These are phyloP conservation scores for Callosobruchus maculatus DNA, from an alignment of 2,888 invertebrate species.

Conservation along the genomic window DNA sequence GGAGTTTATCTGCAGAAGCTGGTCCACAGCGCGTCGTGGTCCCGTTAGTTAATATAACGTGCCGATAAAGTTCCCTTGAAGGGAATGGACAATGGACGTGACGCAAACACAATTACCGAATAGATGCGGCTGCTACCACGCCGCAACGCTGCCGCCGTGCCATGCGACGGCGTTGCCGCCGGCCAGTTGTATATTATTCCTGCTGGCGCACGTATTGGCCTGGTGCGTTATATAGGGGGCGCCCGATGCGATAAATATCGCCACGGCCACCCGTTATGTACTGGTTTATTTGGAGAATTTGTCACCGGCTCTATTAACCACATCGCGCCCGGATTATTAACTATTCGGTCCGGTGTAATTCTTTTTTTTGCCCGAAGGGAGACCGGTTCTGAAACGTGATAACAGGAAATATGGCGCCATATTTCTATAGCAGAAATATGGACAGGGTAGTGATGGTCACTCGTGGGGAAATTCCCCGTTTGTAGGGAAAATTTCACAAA, in stretches of 20 bases:
- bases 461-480: too few species aligned
- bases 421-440: not conserved
- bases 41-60: too few species aligned
- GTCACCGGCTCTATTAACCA: constrained; percentile 21
- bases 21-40: too few species aligned
- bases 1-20: too few species aligned
- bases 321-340: constrained; percentile 6
- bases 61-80: too few species aligned
- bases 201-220: not conserved
- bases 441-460: not conserved
- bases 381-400: not conserved
- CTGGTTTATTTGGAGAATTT: constrained; percentile 21
- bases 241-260: not conserved
- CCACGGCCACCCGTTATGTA: constrained; percentile 10
- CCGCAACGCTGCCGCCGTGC: too few species aligned
- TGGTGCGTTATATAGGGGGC: not conserved
- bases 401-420: not conserved
- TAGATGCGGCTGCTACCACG: constrained; percentile 35
- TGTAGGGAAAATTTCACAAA: too few species aligned
- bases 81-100: constrained; percentile 18
- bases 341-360: not conserved
- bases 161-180: too few species aligned
- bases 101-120: constrained; percentile 39
- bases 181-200: not conserved
- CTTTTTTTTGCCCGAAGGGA: not conserved